Evolutionary conservation across 2,113 vertebrate species (phyloP).

Genomic region (Phylloscopus trochilus): DNA sequence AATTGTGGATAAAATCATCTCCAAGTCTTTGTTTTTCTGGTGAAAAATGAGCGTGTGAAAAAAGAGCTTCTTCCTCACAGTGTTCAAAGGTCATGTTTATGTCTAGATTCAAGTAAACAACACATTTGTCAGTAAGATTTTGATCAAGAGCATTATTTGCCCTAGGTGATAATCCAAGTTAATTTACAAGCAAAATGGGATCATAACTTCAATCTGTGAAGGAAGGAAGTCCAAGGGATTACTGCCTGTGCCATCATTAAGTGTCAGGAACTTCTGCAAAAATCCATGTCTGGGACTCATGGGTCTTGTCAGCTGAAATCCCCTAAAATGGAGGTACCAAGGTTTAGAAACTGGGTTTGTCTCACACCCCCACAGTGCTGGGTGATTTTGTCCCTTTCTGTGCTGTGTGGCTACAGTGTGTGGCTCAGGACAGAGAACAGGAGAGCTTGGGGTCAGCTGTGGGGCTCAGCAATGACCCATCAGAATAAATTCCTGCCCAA

Average conservation of each 20-base stretch:
- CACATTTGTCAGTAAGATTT: neutral
- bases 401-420: neutral
- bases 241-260: neutral
- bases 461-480: neutral
- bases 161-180: neutral
- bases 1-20: neutral
- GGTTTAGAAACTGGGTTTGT: neutral
- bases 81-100: neutral
- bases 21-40: neutral
- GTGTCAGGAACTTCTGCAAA: neutral
- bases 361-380: neutral
- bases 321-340: neutral
- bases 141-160: neutral
- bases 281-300: neutral
- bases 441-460: neutral
- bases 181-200: neutral
- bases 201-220: neutral
- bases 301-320: neutral
- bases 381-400: neutral
- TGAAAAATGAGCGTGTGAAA: neutral
- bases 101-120: slow-evolving; percentile 13
- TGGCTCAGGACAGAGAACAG: neutral
- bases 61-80: neutral
- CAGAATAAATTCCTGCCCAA: neutral
- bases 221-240: neutral